A percentile compares a stretch with the other conserved stretches of the same genome.
These are phyloP conservation scores for Anodontia alba DNA, from an alignment of 2,888 invertebrate species.

Conservation along the genomic window DNA sequence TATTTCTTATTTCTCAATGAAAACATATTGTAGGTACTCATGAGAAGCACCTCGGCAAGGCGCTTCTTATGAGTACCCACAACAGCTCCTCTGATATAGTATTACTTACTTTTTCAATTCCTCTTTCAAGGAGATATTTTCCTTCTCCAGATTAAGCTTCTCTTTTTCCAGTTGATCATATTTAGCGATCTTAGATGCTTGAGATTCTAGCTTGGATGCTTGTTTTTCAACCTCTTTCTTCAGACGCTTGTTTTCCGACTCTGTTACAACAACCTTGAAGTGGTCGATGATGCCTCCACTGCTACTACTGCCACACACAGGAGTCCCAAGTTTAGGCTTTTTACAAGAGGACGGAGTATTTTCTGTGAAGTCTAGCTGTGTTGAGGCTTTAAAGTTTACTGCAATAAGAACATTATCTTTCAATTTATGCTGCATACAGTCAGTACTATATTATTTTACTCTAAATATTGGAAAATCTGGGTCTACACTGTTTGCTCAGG, in stretches of 20 bases:
- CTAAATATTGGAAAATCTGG: too few species aligned
- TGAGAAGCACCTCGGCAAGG: too few species aligned
- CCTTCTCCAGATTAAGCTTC: slow-evolving; percentile 30
- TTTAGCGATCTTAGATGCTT: slow-evolving; percentile 17
- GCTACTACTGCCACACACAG: slow-evolving; percentile 23
- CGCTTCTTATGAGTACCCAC: too few species aligned
- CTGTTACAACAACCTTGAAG: slow-evolving; percentile 35
- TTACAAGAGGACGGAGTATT: neutral
- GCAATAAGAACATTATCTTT: neutral
- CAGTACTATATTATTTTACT: too few species aligned
- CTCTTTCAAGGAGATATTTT: slow-evolving; percentile 27
- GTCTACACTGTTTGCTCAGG: too few species aligned
- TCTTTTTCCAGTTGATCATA: slow-evolving; percentile 32
- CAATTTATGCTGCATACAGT: too few species aligned
- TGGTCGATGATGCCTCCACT: slow-evolving; percentile 49
- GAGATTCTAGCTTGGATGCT: neutral
- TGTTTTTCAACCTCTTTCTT: slow-evolving; percentile 47
- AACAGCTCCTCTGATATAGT: too few species aligned
- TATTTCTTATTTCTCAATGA: too few species aligned
- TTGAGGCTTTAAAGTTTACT: neutral
- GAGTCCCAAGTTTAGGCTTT: neutral
- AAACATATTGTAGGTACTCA: too few species aligned
- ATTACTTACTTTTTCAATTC: slow-evolving; percentile 35
- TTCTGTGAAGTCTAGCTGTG: neutral
- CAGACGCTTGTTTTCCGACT: slow-evolving; percentile 48